phyloP scores from a whole-genome alignment of 2,888 invertebrate genomes.

The Leptinotarsa peninsularis region DNA sequence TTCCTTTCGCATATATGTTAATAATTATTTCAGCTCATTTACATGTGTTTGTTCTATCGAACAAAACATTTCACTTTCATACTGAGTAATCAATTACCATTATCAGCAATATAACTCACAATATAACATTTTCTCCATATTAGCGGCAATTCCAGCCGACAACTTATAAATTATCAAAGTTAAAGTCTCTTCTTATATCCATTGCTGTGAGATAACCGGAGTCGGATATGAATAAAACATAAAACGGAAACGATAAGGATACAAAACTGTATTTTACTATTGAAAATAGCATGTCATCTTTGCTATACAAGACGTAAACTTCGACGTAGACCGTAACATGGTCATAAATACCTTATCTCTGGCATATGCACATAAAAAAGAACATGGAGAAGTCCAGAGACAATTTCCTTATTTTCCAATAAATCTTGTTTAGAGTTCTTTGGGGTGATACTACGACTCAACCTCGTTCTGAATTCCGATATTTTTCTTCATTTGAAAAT shows the following conservation, averaged over 20 bases:
- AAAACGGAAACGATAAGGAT: conserved; percentile 42
- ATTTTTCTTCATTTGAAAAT: not conserved
- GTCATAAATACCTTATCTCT: conserved; percentile 51
- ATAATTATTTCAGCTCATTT: too few species aligned
- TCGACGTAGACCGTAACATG: conserved; percentile 41
- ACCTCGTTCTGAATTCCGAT: conserved; percentile 53
- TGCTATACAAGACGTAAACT: conserved; percentile 42
- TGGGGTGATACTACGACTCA: conserved; percentile 52
- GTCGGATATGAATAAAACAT: conserved; percentile 40
- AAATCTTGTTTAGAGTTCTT: conserved; percentile 58
- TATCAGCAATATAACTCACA: too few species aligned
- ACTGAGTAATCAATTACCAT: too few species aligned
- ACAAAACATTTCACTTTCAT: too few species aligned
- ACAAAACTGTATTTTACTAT: conserved; percentile 36
- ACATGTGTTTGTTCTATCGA: too few species aligned
- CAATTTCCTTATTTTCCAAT: conserved; percentile 57
- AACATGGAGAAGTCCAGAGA: conserved; percentile 41
- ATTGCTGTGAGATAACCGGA: conserved; percentile 22
- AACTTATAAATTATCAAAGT: not conserved
- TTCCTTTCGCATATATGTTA: not conserved
- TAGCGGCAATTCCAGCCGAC: not conserved
- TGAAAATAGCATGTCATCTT: conserved; percentile 46
- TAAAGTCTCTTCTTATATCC: conserved; percentile 1
- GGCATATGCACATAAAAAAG: conserved; percentile 40
- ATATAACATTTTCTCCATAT: too few species aligned